Base-by-base conservation (phyloP, 2,888 invertebrate genomes). In the Amblyjoppa proteus region DNA sequence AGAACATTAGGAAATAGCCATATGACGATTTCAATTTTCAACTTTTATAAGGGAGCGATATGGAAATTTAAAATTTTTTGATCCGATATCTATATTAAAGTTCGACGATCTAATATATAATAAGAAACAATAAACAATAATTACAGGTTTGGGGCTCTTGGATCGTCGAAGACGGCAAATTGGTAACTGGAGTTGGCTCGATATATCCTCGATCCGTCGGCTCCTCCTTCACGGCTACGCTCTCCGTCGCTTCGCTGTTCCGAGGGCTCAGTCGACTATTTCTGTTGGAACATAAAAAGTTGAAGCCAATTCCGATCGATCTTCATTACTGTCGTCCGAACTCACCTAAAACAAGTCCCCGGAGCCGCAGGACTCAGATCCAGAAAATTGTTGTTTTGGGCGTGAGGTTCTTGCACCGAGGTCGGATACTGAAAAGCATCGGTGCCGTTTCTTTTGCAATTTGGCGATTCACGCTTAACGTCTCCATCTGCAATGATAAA, bases 141-240 rank as follows among this genome's bases (percentile, higher is more conserved):
- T 91, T 87, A 92, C 92, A 89, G 70, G 87, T 90, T 41, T 86
- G 89, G 34, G 89, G 83, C 13, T 91, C 90, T 81, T 89, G 89
- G 34, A 89, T 83, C n/a, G 88, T 86, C 45, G 91, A 86, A 11
- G 90, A 83, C 4, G 90, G 70, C 76, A 90, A 88, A 45, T 79
- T 91, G 11, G 91, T 80, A 2, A 91, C 88, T 45, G 89, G 66
- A 51, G 91, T 87, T 28, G 91, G 87, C 51, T 92, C 93, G 13
- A 89, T 87, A 81, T 92, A 92, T 20, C 91, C 91, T 58, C 92
- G 90, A 84, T 92, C 92, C 58, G 91, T 84, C 58, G 92, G 92
- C 76, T 92, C 92, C 56, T 93, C 91, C 79, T 92, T 92, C 66
- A 92, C 92, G 20, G 93, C 89, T 51, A 92, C 87, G 76, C 81